Percentiles rank a stretch among this genome's conserved stretches.
Evolutionary conservation across 2,797 vertebrate species (phyloP).

Genomic region (Antrozous pallidus): DNA sequence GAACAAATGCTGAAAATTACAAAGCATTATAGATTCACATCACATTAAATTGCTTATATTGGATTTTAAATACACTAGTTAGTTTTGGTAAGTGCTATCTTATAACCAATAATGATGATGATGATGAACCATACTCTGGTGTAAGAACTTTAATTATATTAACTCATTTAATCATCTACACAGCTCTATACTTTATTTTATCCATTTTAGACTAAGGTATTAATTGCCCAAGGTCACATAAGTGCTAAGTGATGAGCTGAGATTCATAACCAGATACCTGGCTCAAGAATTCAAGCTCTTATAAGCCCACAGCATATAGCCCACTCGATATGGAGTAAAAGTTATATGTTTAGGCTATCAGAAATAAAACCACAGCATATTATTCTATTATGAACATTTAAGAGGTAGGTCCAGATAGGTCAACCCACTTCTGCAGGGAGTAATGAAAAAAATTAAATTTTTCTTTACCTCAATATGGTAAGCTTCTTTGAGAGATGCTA

Average conservation of each 20-base stretch:
- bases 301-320: not conserved
- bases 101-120: not conserved
- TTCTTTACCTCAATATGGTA: conserved; percentile 83
- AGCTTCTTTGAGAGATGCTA: conserved; percentile 82
- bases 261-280: not conserved
- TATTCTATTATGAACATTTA: conserved; percentile 25
- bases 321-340: not conserved
- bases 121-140: not conserved
- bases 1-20: conserved; percentile 18
- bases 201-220: conserved; percentile 24
- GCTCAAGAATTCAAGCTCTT: conserved; percentile 32
- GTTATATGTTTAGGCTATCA: not conserved
- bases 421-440: not conserved
- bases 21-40: conserved; percentile 24
- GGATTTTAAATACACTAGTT: conserved; percentile 27
- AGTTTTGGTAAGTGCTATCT: conserved; percentile 34
- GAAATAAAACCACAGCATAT: not conserved
- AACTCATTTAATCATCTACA: conserved; percentile 1
- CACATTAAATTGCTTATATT: conserved; percentile 19
- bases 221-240: not conserved
- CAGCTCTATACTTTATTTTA: not conserved
- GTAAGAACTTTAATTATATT: conserved; percentile 26
- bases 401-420: conserved; percentile 2
- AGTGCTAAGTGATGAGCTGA: not conserved
- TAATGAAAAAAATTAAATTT: not conserved